These are phyloP conservation scores for Tachysurus fulvidraco DNA, from an alignment of 2,113 vertebrate species.

Conservation along the genomic window DNA sequence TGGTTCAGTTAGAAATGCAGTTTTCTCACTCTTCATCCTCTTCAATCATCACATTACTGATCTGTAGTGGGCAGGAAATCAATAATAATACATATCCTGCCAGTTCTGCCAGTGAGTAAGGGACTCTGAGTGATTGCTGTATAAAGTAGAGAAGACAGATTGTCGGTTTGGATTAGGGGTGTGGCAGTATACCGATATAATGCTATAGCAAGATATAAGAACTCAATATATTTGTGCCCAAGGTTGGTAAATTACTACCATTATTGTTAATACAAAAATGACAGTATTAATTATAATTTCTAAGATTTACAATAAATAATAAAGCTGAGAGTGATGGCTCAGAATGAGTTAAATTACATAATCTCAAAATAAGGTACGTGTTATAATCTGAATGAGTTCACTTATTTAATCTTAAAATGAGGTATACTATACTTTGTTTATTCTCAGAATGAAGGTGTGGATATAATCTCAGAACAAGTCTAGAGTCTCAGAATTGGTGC, in stretches of 20 bases:
- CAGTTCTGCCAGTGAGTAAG: conserved; percentile 32
- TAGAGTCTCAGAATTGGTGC: not conserved
- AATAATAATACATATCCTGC: conserved; percentile 57
- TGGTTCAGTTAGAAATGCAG: not conserved
- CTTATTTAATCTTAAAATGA: not conserved
- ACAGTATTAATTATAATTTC: not conserved
- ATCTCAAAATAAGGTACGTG: not conserved
- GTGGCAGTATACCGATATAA: not conserved
- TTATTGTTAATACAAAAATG: not conserved
- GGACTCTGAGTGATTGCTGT: conserved; percentile 29
- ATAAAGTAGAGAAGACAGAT: conserved; percentile 27
- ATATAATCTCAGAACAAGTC: not conserved
- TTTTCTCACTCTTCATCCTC: conserved; percentile 27
- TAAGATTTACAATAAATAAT: not conserved
- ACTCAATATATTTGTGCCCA: not conserved
- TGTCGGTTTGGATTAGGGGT: conserved; percentile 22
- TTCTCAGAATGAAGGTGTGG: no score
- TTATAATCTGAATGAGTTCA: not conserved
- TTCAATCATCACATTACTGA: conserved; percentile 33
- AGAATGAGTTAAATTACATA: no score
- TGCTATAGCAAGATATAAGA: not conserved
- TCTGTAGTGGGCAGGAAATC: conserved; percentile 39
- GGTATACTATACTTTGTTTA: no score
- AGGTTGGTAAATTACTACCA: not conserved
- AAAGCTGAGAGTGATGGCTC: not conserved